Conservation (phyloP, 2,113 vertebrate genomes). For the Cercocebus atys region DNA sequence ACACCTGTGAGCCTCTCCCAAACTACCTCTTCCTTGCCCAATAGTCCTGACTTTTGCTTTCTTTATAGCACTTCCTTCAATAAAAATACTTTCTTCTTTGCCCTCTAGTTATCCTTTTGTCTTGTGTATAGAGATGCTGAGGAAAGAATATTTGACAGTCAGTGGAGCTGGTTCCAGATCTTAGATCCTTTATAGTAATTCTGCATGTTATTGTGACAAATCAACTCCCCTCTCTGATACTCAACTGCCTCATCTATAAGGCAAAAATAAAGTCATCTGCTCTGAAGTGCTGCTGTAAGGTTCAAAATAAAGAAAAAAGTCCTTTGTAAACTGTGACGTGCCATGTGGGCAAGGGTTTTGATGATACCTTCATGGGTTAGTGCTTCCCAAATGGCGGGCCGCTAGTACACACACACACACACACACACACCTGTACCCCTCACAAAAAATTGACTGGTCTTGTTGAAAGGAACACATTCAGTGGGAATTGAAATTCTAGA, state of each 20-base stretch:
- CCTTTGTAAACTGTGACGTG: neutral
- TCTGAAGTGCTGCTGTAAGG: neutral
- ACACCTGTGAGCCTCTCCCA: neutral
- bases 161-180: neutral
- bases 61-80: neutral
- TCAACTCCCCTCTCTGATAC: neutral
- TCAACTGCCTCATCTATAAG: neutral
- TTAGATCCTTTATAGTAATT: neutral
- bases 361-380: neutral
- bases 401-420: neutral
- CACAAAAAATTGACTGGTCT: neutral
- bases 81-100: neutral
- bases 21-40: neutral
- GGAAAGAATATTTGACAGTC: neutral
- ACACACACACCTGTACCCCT: neutral
- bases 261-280: neutral
- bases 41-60: neutral
- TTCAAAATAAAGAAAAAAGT: neutral
- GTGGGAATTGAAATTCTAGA: neutral
- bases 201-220: neutral
- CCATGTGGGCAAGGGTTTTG: neutral
- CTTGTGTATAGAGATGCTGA: neutral
- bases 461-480: neutral
- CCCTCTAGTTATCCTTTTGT: neutral
- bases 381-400: neutral